phyloP scores from a whole-genome alignment of 2,888 invertebrate genomes.

The Rhabditoides inermis region DNA sequence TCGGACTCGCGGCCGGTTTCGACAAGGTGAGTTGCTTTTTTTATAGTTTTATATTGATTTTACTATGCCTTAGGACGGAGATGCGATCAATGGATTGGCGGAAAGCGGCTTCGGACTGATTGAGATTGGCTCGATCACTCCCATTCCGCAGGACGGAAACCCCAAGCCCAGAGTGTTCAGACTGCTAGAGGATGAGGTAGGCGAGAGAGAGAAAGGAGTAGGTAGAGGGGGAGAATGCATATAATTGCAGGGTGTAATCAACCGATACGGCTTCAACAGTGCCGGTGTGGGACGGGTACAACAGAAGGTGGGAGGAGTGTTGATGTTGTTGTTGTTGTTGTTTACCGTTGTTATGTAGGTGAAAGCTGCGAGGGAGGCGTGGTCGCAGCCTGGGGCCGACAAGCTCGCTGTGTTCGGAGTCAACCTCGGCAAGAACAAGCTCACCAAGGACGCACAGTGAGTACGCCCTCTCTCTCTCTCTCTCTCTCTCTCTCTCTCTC shows the following conservation, averaged over 20 bases:
- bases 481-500: no score
- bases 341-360: not conserved
- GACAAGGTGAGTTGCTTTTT: constrained; percentile 66
- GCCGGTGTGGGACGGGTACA: constrained; percentile 66
- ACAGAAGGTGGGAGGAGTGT: constrained; percentile 12
- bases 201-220: not conserved
- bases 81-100: constrained; percentile 18
- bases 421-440: constrained; percentile 92
- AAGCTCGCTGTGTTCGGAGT: constrained; percentile 64
- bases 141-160: constrained; percentile 83
- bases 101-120: constrained; percentile 78
- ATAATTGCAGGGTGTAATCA: constrained; percentile 41
- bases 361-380: constrained; percentile 6
- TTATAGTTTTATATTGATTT: no score
- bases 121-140: constrained; percentile 83
- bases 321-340: no score
- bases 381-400: not conserved
- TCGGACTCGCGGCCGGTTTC: constrained; percentile 94
- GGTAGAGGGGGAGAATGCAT: not conserved
- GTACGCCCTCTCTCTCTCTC: not conserved
- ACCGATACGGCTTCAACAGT: constrained; percentile 81
- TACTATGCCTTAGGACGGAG: constrained; percentile 20
- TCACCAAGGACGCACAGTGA: constrained; percentile 63
- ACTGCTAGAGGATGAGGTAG: constrained; percentile 70
- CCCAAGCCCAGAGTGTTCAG: constrained; percentile 85